Conservation (phyloP, 2,113 vertebrate species). For the Perca schrenkii region DNA sequence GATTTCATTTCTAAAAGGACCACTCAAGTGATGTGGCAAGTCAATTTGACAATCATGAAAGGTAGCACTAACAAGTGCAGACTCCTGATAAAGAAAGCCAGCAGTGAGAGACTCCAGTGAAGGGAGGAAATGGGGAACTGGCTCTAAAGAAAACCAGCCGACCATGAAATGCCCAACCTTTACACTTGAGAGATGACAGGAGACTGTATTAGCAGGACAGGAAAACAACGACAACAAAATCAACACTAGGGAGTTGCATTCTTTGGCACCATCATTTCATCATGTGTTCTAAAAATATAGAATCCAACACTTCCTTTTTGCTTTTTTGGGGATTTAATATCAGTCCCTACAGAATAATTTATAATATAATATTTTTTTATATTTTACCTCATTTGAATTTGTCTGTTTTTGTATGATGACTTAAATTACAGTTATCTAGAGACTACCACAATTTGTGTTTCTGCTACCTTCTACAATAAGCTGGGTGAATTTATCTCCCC, state of each 20-base stretch:
- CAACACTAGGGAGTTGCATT: conserved; percentile 46
- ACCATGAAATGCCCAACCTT: conserved; percentile 75
- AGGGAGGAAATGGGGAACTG: conserved; percentile 66
- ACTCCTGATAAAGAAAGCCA: conserved; percentile 74
- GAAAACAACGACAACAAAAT: conserved; percentile 54
- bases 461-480: conserved; percentile 5
- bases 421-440: conserved; percentile 46
- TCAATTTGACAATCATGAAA: conserved; percentile 83
- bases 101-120: conserved; percentile 65
- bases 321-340: conserved; percentile 35
- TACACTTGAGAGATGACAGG: conserved; percentile 58
- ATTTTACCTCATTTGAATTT: conserved; percentile 50
- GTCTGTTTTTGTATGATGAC: conserved; percentile 36
- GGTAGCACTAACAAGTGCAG: conserved; percentile 75
- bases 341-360: conserved; percentile 53
- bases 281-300: conserved; percentile 47
- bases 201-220: conserved; percentile 51
- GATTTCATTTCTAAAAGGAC: conserved; percentile 69
- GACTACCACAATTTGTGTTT: conserved; percentile 20
- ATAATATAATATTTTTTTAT: conserved; percentile 13
- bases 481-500: conserved; percentile 31
- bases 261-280: conserved; percentile 56
- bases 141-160: conserved; percentile 73
- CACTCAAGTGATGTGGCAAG: conserved; percentile 77
- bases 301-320: conserved; percentile 50